Evolutionary conservation across 2,797 vertebrate species (phyloP), one percentile per base, ranked within the genome.

Genomic region (Columba guinea): DNA sequence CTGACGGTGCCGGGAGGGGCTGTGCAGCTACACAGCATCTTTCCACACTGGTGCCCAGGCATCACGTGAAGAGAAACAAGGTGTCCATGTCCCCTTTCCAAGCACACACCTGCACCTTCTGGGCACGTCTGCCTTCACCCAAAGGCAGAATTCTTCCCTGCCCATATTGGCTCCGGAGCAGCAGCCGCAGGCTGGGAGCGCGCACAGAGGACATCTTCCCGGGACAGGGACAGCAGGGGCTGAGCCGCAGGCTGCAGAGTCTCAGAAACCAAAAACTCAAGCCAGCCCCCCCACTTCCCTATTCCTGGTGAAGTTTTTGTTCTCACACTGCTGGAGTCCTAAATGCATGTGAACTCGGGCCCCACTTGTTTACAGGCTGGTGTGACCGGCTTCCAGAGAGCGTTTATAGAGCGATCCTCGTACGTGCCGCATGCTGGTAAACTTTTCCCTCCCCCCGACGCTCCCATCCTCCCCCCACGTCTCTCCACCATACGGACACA

Each of bases 141-240:
- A 58, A 41, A 89, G 1, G 3, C 37, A 58, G 78, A 35, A 7
- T 44, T 56, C 22, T 46, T 16, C 46, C 65, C 23, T 73, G 49
- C 16, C 37, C 7, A 0, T 8, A 5, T 5, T 0, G 0, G 12
- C 59, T 7, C 18, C 2, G 1, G 17, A 51, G 48, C 44, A 49
- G 77, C 70, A 84, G 28, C 13, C 34, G 34, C 63, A 15, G 23
- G 9, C 32, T 41, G 69, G 5, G 18, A 77, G 64, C 4, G 0
- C 27, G 16, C 27, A 14, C 55, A 35, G 27, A 10, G 64, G 5
- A 22, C 7, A 6, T 11, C 5, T 35, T 4, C 7, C 17, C 14
- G 10, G 8, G 22, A 58, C 30, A 18, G 44, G 53, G 14, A 2
- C 2, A 27, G 8, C 30, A 9, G 8, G 0, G 0, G 22, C 35